Evolutionary conservation across 2,797 vertebrate species (phyloP).

Genomic region (Schizothorax lantsangensis): DNA sequence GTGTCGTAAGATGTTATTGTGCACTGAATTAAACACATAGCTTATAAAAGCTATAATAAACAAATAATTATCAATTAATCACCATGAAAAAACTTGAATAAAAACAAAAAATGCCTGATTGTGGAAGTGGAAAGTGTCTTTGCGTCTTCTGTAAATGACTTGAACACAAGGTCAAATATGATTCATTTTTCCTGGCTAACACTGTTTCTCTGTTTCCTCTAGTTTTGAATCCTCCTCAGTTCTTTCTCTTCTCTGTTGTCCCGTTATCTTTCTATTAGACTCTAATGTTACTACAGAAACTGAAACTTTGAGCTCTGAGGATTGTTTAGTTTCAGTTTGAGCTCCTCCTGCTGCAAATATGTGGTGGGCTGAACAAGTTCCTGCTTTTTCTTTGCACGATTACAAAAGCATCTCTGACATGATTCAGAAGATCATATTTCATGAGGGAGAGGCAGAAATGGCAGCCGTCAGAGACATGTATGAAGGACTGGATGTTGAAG

Average conservation of each 20-base stretch:
- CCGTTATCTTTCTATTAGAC: neutral
- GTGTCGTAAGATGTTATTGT: neutral
- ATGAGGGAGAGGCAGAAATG: neutral
- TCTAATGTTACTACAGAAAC: neutral
- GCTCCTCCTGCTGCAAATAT: neutral
- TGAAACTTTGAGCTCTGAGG: neutral
- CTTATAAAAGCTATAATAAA: neutral
- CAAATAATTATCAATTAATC: neutral
- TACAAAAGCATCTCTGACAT: neutral
- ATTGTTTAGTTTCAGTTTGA: neutral
- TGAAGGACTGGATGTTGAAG: neutral
- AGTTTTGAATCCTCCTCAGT: neutral
- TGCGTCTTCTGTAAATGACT: neutral
- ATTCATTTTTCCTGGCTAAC: neutral
- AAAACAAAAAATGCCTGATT: too few species aligned
- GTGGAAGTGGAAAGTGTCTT: neutral
- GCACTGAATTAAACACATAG: neutral
- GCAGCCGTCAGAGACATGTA: conserved; percentile 1
- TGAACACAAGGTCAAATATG: neutral
- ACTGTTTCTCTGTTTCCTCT: neutral
- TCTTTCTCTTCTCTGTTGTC: neutral
- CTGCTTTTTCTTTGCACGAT: neutral
- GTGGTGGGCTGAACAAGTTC: neutral
- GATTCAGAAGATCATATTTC: neutral
- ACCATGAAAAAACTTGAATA: too few species aligned